Evolutionary conservation across 2,113 vertebrate genomes (phyloP).

Genomic region (Trachemys scripta): DNA sequence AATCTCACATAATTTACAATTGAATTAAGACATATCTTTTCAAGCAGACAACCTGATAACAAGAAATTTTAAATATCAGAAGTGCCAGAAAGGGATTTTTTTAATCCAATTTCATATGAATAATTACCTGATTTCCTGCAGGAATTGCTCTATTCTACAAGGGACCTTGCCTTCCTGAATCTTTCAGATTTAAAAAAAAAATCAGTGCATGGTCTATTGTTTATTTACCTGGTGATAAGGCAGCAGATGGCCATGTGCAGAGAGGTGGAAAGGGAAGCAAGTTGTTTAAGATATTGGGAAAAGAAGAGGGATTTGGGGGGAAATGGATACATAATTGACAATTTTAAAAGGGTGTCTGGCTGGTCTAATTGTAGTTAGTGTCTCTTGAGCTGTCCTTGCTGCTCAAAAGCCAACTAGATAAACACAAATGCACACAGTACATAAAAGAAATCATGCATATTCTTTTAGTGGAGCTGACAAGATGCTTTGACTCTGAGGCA

Average conservation of each 20-base stretch:
- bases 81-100: neutral
- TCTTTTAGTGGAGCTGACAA: neutral
- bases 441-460: neutral
- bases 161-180: neutral
- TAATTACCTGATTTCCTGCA: neutral
- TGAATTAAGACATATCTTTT: neutral
- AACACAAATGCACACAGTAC: neutral
- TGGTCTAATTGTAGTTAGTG: neutral
- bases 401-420: neutral
- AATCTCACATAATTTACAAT: neutral
- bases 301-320: neutral
- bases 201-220: fast-evolving
- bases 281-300: neutral
- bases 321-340: neutral
- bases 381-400: neutral
- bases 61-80: neutral
- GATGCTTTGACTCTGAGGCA: neutral
- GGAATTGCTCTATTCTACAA: neutral
- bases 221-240: neutral
- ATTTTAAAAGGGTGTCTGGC: neutral
- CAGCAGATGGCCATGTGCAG: fast-evolving
- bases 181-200: neutral
- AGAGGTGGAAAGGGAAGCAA: neutral
- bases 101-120: neutral
- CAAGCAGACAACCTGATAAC: neutral